Evolutionary conservation across 2,888 invertebrate genomes (phyloP).

Genomic region (Hyposoter dolosus): DNA sequence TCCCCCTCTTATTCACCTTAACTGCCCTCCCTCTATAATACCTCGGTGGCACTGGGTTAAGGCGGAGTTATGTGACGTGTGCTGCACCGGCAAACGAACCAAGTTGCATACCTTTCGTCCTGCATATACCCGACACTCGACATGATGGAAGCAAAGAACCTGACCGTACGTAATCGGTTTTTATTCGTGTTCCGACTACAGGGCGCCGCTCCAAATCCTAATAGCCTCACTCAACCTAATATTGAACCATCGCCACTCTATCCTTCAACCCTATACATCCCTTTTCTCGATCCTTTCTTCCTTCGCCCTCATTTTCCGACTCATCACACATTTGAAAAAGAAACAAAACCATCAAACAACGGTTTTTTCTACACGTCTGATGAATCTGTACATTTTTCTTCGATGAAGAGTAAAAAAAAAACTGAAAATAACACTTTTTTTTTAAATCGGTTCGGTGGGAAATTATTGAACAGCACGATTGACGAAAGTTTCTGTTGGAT

Average conservation of each 20-base stretch:
- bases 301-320: neutral
- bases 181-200: conserved; percentile 60
- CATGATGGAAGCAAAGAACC: conserved; percentile 37
- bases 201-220: conserved; percentile 56
- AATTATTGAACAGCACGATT: no score
- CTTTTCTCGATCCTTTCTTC: neutral
- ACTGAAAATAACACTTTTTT: no score
- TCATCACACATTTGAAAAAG: neutral
- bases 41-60: conserved; percentile 81
- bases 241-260: conserved; percentile 7
- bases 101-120: conserved; percentile 56
- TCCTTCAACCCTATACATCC: neutral
- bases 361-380: neutral
- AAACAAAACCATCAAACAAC: neutral
- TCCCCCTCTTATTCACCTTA: neutral
- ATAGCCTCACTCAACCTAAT: conserved; percentile 41
- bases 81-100: conserved; percentile 69
- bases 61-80: conserved; percentile 79
- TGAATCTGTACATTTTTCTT: neutral
- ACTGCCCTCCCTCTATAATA: conserved; percentile 24
- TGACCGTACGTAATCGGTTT: conserved; percentile 68
- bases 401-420: no score
- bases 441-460: no score
- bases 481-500: neutral
- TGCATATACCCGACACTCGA: conserved; percentile 51